Percentiles rank a stretch among this genome's conserved stretches.
These are phyloP conservation scores for Brachionus calyciflorus DNA, from an alignment of 1,140 invertebrate species.

Conservation along the genomic window DNA sequence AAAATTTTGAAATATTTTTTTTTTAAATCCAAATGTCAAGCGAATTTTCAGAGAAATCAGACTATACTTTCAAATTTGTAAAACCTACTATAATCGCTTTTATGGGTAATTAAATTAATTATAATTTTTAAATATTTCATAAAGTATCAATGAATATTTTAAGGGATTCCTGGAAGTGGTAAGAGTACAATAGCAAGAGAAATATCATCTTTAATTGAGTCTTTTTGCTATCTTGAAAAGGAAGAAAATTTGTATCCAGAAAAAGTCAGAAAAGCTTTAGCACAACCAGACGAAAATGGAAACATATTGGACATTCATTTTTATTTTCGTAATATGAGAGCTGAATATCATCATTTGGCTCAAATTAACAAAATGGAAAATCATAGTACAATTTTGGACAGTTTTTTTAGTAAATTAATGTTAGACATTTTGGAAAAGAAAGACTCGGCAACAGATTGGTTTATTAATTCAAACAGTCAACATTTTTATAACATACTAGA, in stretches of 20 bases:
- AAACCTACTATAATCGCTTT: slow-evolving; percentile 19
- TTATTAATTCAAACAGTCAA: slow-evolving; percentile 7
- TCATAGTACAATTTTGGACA: slow-evolving; percentile 10
- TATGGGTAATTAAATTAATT: background rate
- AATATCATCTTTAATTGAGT: background rate
- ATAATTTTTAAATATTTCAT: background rate
- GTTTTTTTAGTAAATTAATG: slow-evolving; percentile 37
- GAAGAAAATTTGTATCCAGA: slow-evolving; percentile 29
- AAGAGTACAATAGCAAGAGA: slow-evolving; percentile 22
- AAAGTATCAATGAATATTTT: background rate
- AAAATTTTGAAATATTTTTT: no score
- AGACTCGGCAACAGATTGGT: background rate
- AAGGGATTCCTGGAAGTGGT: slow-evolving; percentile 32
- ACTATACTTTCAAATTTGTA: background rate
- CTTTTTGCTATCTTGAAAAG: background rate
- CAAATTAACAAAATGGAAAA: background rate
- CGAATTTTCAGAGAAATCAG: no score
- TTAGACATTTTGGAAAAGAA: slow-evolving; percentile 1
- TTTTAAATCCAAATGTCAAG: no score
- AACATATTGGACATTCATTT: slow-evolving; percentile 18
- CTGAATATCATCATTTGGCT: background rate
- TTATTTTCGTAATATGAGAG: slow-evolving; percentile 37
- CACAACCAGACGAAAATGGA: slow-evolving; percentile 4
- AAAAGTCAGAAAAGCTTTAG: background rate
- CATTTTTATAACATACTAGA: slow-evolving; percentile 5